Evolutionary conservation across 2,113 vertebrate species (phyloP).

Genomic region (Corythornis vintsioides): DNA sequence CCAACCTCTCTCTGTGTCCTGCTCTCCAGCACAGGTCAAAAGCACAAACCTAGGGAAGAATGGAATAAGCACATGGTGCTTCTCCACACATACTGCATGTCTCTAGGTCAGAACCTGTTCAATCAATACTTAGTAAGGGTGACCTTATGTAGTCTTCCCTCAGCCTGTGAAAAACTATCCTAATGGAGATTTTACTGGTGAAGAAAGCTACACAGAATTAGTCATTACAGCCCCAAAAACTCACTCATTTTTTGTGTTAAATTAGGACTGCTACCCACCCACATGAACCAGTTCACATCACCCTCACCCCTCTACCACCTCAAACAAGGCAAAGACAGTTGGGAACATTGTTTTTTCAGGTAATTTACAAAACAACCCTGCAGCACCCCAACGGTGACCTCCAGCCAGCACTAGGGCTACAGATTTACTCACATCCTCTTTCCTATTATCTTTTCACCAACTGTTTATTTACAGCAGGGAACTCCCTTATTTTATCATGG

Average conservation of each 20-base stretch:
- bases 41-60: background rate
- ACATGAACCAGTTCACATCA: background rate
- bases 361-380: background rate
- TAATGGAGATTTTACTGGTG: background rate
- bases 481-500: background rate
- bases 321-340: background rate
- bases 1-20: background rate
- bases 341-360: background rate
- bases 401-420: background rate
- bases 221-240: background rate
- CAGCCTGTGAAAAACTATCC: background rate
- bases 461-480: background rate
- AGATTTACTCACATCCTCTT: conserved; percentile 9
- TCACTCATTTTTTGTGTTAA: background rate
- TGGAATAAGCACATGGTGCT: background rate
- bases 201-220: background rate
- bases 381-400: rapidly evolving
- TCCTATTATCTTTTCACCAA: background rate
- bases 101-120: background rate
- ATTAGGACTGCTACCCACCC: background rate
- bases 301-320: background rate
- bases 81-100: background rate
- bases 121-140: background rate
- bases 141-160: background rate
- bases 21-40: background rate